phyloP scores from a whole-genome alignment of 2,113 vertebrate genomes.

The Aythya baeri region DNA sequence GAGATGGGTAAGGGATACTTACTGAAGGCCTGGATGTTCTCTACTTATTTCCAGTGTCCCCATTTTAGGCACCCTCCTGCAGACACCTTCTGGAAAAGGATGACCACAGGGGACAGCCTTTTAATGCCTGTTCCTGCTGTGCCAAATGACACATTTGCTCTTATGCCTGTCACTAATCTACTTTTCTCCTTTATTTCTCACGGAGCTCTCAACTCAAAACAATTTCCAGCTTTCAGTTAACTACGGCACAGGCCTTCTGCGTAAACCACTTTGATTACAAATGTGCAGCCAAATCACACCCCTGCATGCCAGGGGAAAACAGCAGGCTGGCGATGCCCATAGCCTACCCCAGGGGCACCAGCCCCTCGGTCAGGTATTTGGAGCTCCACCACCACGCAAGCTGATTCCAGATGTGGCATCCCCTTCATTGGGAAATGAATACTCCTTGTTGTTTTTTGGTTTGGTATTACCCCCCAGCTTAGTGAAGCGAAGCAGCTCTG shows the following conservation, averaged over 20 bases:
- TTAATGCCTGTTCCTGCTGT: neutral
- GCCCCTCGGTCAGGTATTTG: neutral
- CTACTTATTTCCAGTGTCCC: neutral
- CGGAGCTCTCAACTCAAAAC: neutral
- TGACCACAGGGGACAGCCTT: neutral
- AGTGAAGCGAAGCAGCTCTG: neutral
- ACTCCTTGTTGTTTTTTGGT: neutral
- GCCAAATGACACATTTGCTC: neutral
- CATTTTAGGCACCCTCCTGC: neutral
- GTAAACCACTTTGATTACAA: neutral
- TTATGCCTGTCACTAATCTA: neutral
- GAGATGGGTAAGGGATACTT: neutral
- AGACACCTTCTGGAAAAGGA: neutral
- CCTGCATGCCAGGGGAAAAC: neutral
- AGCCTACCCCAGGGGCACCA: neutral
- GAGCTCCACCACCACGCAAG: neutral
- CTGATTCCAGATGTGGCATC: neutral
- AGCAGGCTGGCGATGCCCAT: neutral
- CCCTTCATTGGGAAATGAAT: neutral
- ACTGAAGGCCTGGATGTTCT: neutral
- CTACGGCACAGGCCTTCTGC: neutral
- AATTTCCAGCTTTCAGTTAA: neutral
- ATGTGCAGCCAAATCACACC: neutral
- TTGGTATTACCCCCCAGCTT: neutral
- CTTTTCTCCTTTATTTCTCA: neutral